Evolutionary conservation across 2,113 vertebrate genomes (phyloP), one percentile per base, ranked within the genome.

Genomic region (Nanger granti): DNA sequence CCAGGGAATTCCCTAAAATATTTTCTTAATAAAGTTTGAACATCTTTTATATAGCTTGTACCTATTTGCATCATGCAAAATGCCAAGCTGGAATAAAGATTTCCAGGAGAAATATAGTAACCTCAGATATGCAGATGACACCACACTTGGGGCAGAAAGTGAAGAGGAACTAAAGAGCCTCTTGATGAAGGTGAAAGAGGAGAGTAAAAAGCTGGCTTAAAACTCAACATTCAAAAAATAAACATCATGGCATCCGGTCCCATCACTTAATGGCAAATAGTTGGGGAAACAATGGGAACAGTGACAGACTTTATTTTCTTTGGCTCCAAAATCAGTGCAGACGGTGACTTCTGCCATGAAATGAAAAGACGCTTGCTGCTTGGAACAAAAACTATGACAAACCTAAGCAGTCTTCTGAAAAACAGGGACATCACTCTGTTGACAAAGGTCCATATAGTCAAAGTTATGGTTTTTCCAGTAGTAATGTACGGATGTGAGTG

Each of bases 121-220:
- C n/a, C 20, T 73, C 66, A 73, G 66, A 37, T 22, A 73, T 37
- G 20, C 18, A 73, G 18, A 37, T 73, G n/a, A 37, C n/a, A 37
- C 9, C n/a, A 73, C n/a, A 2, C n/a, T 22, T 73, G 1, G 0
- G 2, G n/a, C 66, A 73, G 66, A 73, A 37, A 73, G 18, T 69
- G 66, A n/a, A 37, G 17, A 69, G 34, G 17, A 69, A n/a, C 64
- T n/a, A n/a, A n/a, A 20, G 4, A 66, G 17, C 34, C 34, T 69
- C 17, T n/a, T 69, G 17, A 18, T n/a, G 15, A 66, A 66, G 17
- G 64, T 69, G 34, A 20, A n/a, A n/a, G 4, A n/a, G 64, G 7
- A 69, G 64, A 69, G 64, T 69, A 20, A n/a, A 69, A 69, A n/a
- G 34, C 17, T n/a, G 66, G 17, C 66, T n/a, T 69, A 69, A 73